Evolutionary conservation across 2,888 invertebrate genomes (phyloP), one percentile per base, ranked within the genome.

Genomic region (Microctonus brassicae): DNA sequence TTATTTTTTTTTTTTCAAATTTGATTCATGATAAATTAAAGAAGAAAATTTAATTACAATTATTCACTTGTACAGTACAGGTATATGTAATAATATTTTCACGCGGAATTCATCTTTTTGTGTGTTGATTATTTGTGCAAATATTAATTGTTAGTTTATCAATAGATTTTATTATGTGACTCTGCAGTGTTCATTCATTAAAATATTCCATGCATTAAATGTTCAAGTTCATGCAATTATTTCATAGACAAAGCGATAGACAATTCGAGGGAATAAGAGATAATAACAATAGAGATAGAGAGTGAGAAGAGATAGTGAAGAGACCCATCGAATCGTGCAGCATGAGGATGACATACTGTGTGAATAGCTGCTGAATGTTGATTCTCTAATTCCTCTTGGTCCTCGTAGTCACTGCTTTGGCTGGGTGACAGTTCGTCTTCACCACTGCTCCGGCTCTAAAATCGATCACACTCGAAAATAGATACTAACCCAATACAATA

Each of bases 341-440:
- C 24, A 62, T 22, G 36, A 57, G 11, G 26, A 55, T 47, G 86
- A 89, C 89, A 89, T 90, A 92, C 92, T 89, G 91, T 91, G 88
- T 92, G 92, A 82, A 91, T 90, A 78, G 91, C 91, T 79, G 91
- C 91, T 82, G 91, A 90, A 86, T 91, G 90, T 81, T 89, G 91
- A 84, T 90, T 90, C 80, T 88, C 89, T 81, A 90, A 89, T 78
- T 92, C 91, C 82, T 92, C 92, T 84, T 92, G 92, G 84, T 91
- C 91, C 87, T 92, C 92, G 87, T 92, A 92, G 88, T 92, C 92
- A 77, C 92, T 92, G 84, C 92, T 92, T 77, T 92, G 92, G 85
- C 91, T 92, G 69, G 92, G 92, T 71, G 92, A 92, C 65, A 90
- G 83, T 70, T 90, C 90, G 75, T 90, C 90, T 80, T 90, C 89